phyloP scores from a whole-genome alignment of 2,113 vertebrate species.

The Entomyzon cyanotis region DNA sequence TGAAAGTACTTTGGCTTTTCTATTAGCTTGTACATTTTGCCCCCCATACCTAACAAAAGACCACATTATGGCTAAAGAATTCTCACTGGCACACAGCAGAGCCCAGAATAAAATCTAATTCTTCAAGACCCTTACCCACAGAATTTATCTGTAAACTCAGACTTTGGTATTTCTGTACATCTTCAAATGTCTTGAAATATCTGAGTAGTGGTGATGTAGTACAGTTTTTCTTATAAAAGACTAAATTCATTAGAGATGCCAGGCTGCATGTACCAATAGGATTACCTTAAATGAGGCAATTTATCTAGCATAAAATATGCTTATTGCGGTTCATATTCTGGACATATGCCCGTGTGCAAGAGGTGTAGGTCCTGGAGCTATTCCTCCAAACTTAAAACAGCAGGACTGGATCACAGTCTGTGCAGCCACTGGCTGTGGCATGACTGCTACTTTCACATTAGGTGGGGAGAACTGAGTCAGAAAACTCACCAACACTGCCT shows the following conservation, averaged over 20 bases:
- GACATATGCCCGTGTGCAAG: background rate
- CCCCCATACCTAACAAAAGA: background rate
- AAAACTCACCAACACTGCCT: background rate
- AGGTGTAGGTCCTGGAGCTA: background rate
- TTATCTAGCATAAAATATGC: background rate
- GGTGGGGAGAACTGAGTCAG: background rate
- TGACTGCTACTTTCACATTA: background rate
- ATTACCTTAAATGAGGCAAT: background rate
- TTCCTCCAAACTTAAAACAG: background rate
- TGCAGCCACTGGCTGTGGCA: background rate
- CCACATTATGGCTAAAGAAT: background rate
- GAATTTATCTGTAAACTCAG: background rate
- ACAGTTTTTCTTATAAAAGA: background rate
- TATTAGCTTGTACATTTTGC: background rate
- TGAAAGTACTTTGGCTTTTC: background rate
- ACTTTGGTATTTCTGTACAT: background rate
- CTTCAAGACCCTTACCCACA: background rate
- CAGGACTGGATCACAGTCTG: background rate
- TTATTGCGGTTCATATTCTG: background rate
- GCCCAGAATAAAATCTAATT: background rate
- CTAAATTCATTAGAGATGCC: background rate
- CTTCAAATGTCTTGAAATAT: background rate
- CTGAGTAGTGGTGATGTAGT: background rate
- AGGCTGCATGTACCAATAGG: background rate
- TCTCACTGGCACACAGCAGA: background rate